Conservation (phyloP, 2,113 vertebrate genomes). For the Eidolon helvum region DNA sequence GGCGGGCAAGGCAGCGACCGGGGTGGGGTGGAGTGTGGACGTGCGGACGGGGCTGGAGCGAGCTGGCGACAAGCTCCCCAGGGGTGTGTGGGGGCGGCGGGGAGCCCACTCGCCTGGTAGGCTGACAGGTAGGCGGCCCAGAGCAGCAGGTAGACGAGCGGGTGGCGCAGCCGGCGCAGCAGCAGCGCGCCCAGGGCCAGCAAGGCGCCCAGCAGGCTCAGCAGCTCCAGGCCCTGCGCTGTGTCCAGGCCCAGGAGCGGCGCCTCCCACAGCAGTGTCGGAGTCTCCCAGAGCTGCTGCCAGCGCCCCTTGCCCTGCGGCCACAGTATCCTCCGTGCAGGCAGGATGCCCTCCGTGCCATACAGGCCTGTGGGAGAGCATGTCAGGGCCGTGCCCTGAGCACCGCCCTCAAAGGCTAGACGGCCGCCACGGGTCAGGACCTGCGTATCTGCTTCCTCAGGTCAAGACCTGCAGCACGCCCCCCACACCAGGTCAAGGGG, state of each 20-base stretch:
- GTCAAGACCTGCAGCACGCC: no score
- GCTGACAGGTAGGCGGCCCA: slow-evolving; percentile 89
- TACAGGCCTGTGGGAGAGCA: slow-evolving; percentile 88
- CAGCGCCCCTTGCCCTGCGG: slow-evolving; percentile 85
- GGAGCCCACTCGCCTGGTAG: slow-evolving; percentile 86
- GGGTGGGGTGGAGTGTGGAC: fast-evolving
- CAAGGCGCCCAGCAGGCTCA: slow-evolving; percentile 86
- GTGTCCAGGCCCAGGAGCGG: slow-evolving; percentile 91
- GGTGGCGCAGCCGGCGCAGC: slow-evolving; percentile 83
- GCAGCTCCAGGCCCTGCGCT: slow-evolving; percentile 91
- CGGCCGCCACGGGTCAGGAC: no score
- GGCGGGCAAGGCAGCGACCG: background rate
- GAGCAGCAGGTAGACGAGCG: slow-evolving; percentile 89
- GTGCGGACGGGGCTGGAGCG: background rate
- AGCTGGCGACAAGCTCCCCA: no score
- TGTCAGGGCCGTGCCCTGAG: background rate
- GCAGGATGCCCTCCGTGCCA: slow-evolving; percentile 91
- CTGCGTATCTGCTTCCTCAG: background rate
- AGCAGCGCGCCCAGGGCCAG: slow-evolving; percentile 86
- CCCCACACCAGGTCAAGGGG: no score
- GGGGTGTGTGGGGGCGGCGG: background rate
- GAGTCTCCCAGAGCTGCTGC: slow-evolving; percentile 88
- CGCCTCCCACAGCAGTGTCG: slow-evolving; percentile 92
- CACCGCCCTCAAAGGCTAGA: fast-evolving
- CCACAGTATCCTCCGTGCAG: slow-evolving; percentile 87